Conservation (phyloP, 2,797 vertebrate genomes). For the Sebastes reedi region DNA sequence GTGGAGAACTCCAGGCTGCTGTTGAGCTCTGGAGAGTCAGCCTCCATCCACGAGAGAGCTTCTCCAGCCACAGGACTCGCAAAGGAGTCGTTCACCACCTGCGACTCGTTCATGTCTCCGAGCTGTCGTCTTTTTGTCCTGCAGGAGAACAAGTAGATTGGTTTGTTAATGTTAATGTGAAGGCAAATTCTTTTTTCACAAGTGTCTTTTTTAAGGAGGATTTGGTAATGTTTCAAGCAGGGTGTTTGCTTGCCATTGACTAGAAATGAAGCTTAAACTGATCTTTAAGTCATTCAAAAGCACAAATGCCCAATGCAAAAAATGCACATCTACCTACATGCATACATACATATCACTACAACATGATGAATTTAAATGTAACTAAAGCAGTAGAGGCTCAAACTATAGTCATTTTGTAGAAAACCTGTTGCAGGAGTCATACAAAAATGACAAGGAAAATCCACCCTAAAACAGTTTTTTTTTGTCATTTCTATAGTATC, state of each 20-base stretch:
- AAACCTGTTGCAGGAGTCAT: neutral
- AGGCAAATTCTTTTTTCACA: neutral
- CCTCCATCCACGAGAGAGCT: conserved; percentile 68
- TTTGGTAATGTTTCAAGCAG: neutral
- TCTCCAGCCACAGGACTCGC: conserved; percentile 74
- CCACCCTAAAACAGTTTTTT: neutral
- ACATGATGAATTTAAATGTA: neutral
- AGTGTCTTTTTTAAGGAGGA: neutral
- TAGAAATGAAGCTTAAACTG: neutral
- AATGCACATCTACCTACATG: rapidly evolving
- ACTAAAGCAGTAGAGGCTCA: neutral
- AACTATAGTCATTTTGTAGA: neutral
- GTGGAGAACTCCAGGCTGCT: conserved; percentile 76
- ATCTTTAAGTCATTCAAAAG: neutral
- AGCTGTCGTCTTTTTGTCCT: conserved; percentile 50
- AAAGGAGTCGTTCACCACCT: conserved; percentile 85
- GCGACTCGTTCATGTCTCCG: conserved; percentile 86
- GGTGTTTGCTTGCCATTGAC: neutral
- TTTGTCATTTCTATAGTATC: neutral
- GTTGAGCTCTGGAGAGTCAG: conserved; percentile 72
- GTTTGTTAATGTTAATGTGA: neutral
- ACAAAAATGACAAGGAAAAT: neutral
- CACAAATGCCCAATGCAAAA: neutral
- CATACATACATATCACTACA: neutral
- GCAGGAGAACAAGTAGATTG: neutral